Percentiles rank a stretch among this genome's conserved stretches.
Conservation (phyloP, 2,113 vertebrate genomes). For the Nymphicus hollandicus region DNA sequence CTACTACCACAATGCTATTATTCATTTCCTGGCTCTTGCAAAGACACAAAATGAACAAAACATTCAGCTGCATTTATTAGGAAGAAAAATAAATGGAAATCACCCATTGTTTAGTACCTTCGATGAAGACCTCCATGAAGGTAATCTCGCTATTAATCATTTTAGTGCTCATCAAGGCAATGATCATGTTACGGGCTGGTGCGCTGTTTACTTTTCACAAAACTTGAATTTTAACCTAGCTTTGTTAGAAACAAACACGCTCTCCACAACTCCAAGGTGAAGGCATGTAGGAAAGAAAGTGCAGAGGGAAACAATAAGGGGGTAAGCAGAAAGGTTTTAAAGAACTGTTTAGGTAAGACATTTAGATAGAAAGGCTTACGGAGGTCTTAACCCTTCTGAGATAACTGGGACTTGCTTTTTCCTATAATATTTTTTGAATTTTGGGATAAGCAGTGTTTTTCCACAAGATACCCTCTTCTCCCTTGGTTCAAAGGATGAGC, state of each 20-base stretch:
- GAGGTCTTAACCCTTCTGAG: background rate
- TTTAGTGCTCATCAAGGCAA: background rate
- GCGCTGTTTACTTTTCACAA: background rate
- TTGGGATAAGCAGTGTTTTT: background rate
- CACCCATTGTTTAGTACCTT: background rate
- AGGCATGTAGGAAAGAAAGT: background rate
- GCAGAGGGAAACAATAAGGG: background rate
- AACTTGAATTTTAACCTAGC: background rate
- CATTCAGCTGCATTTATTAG: background rate
- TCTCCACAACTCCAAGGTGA: background rate
- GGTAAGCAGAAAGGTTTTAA: background rate
- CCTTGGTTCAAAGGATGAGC: background rate
- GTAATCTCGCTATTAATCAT: fast-evolving
- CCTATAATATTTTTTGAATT: background rate
- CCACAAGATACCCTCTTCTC: background rate
- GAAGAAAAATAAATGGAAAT: background rate
- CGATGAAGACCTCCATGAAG: background rate
- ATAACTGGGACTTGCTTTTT: background rate
- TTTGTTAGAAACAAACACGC: fast-evolving
- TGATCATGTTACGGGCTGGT: background rate
- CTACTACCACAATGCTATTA: background rate
- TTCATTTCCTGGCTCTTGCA: background rate
- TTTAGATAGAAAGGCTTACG: background rate
- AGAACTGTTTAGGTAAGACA: background rate
- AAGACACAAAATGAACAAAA: background rate